phyloP scores from a whole-genome alignment of 2,888 invertebrate species.

The Platycnemis pennipes region DNA sequence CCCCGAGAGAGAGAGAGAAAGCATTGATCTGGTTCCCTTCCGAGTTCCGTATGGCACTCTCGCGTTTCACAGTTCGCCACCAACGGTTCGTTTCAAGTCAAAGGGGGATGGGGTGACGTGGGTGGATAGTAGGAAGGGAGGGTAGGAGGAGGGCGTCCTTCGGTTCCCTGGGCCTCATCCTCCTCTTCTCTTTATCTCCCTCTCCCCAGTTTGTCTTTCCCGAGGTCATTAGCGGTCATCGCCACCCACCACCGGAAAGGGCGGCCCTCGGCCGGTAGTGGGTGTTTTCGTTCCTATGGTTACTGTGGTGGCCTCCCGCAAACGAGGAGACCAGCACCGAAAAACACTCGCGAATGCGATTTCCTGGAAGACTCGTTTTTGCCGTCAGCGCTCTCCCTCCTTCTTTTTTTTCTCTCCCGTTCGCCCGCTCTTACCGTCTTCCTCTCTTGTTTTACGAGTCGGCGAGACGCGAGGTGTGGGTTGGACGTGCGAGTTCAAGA shows the following conservation, averaged over 20 bases:
- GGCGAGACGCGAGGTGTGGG: background rate
- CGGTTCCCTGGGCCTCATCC: background rate
- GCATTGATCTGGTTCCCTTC: background rate
- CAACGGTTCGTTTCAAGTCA: background rate
- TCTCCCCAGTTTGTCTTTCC: background rate
- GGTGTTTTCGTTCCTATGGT: background rate
- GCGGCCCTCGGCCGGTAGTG: background rate
- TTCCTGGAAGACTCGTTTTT: background rate
- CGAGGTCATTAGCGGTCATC: constrained; percentile 3
- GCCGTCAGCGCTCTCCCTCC: background rate
- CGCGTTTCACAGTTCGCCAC: constrained; percentile 18
- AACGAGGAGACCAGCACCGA: background rate
- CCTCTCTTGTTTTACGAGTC: background rate
- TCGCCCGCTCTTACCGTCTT: background rate
- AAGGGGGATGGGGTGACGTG: background rate
- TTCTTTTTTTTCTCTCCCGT: background rate
- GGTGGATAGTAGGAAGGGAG: background rate
- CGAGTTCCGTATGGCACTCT: background rate
- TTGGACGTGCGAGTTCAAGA: background rate
- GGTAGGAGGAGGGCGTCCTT: background rate
- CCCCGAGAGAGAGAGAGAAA: background rate
- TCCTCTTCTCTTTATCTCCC: background rate
- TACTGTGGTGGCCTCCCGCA: background rate
- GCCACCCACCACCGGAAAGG: background rate
- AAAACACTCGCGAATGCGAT: background rate